Evolutionary conservation across 1,140 invertebrate species (phyloP).

Genomic region (Papilio dardanus): DNA sequence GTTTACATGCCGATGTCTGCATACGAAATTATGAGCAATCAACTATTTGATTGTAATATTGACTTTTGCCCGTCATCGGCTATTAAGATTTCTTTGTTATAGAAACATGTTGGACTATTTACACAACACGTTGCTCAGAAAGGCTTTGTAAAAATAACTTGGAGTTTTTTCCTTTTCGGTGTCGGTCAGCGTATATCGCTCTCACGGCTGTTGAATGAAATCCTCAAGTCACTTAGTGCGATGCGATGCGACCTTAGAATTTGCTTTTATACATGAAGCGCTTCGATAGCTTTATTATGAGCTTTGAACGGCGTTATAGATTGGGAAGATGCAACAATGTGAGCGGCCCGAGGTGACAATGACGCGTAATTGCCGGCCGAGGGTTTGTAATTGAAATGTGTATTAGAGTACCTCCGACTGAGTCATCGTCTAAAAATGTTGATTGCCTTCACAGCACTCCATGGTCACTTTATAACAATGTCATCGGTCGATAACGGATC

Average conservation of each 20-base stretch:
- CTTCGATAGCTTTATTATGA: conserved; percentile 75
- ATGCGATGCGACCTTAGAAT: conserved; percentile 67
- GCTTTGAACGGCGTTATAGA: conserved; percentile 57
- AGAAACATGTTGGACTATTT: conserved; percentile 81
- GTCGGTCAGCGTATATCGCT: conserved; percentile 65
- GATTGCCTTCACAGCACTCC: conserved; percentile 56
- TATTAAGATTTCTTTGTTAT: conserved; percentile 82
- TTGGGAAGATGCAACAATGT: conserved; percentile 63
- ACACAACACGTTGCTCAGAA: conserved; percentile 75
- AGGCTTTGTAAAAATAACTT: conserved; percentile 70
- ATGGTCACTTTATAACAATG: conserved; percentile 7
- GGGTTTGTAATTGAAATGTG: conserved; percentile 76
- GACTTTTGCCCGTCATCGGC: conserved; percentile 77
- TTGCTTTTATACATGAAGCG: conserved; percentile 72
- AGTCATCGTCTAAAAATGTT: conserved; percentile 67
- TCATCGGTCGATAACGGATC: conserved; percentile 7
- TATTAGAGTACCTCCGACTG: conserved; percentile 62
- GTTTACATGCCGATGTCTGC: conserved; percentile 50
- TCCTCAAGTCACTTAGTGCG: conserved; percentile 70
- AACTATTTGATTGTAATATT: conserved; percentile 76
- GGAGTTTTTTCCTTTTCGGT: conserved; percentile 61
- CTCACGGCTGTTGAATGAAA: conserved; percentile 76
- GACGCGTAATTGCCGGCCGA: conserved; percentile 72
- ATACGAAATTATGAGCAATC: conserved; percentile 75
- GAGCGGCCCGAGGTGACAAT: conserved; percentile 72